These are phyloP conservation scores for Vireo altiloquus DNA, from an alignment of 2,113 vertebrate genomes.

Conservation along the genomic window DNA sequence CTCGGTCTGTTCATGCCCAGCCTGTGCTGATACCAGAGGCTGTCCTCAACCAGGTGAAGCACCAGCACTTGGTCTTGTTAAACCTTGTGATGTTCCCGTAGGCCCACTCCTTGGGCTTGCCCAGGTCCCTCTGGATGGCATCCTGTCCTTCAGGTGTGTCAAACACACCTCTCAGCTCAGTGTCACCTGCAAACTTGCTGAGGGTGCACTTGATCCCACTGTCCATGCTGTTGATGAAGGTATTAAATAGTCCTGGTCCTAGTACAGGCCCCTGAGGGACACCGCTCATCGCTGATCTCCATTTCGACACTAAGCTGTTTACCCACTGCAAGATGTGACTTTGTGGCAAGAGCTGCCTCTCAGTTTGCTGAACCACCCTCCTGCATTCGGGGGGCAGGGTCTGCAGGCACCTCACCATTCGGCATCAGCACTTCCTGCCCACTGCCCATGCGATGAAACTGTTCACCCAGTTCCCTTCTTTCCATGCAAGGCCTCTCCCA, in stretches of 20 bases:
- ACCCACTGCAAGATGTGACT: background rate
- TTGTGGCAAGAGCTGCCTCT: background rate
- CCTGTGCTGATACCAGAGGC: rapidly evolving
- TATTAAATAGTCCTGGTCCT: background rate
- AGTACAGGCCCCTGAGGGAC: background rate
- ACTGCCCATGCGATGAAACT: background rate
- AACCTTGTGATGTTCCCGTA: no score
- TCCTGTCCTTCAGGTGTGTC: background rate
- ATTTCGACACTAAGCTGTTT: background rate
- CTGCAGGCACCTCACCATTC: rapidly evolving
- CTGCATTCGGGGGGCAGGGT: background rate
- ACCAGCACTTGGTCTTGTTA: background rate
- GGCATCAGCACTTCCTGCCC: background rate
- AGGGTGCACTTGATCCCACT: background rate
- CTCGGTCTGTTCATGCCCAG: background rate
- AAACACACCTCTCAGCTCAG: background rate
- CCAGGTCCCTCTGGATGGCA: background rate
- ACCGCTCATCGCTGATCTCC: background rate
- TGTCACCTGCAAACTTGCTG: background rate
- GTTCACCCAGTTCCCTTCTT: background rate
- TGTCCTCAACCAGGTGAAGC: rapidly evolving
- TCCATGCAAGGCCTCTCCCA: background rate
- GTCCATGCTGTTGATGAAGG: background rate
- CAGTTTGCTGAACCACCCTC: background rate
- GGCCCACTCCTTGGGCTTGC: rapidly evolving